Evolutionary conservation across 1,140 invertebrate genomes (phyloP), one percentile per base, ranked within the genome.

Genomic region (Plutomurus gul): DNA sequence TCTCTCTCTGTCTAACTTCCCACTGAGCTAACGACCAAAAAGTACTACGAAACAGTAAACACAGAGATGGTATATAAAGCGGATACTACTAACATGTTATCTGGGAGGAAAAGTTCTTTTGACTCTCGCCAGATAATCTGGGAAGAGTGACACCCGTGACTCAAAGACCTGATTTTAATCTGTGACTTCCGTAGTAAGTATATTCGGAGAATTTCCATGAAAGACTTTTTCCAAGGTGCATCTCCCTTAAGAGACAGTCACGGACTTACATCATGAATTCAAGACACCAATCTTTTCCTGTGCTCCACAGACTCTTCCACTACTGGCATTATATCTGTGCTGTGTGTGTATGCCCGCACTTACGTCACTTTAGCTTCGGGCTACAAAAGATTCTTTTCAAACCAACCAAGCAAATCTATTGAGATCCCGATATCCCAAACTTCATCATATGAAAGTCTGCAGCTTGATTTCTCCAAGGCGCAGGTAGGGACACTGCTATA

Each of bases 71-170:
- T 25, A 25, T 10, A 49, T 47, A 1, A 43, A n/a, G 2, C 39
- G 7, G 39, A 43, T n/a, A n/a, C n/a, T n/a, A n/a, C n/a, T n/a
- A n/a, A n/a, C n/a, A n/a, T n/a, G n/a, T n/a, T n/a, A n/a, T n/a
- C n/a, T n/a, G n/a, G n/a, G n/a, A n/a, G n/a, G n/a, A n/a, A 43
- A n/a, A 43, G n/a, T 65, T 65, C 56, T n/a, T 65, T 65, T 65
- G 56, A 36, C 30, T 65, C 27, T 27, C 18, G 27, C 27, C 36
- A 7, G 13, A 65, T 65, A 65, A 65, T 65, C 56, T 65, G 56
- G 56, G 56, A 65, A 65, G 56, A 65, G 56, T 65, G 56, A 65
- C 56, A 65, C 56, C 56, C 56, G 56, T 25, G 27, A 65, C 56
- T 16, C 25, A 16, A 33, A 65, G 56, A 65, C 56, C 56, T 65